Evolutionary conservation across 2,888 invertebrate species (phyloP), one percentile per base, ranked within the genome.

Genomic region (Heliconius ismenius): DNA sequence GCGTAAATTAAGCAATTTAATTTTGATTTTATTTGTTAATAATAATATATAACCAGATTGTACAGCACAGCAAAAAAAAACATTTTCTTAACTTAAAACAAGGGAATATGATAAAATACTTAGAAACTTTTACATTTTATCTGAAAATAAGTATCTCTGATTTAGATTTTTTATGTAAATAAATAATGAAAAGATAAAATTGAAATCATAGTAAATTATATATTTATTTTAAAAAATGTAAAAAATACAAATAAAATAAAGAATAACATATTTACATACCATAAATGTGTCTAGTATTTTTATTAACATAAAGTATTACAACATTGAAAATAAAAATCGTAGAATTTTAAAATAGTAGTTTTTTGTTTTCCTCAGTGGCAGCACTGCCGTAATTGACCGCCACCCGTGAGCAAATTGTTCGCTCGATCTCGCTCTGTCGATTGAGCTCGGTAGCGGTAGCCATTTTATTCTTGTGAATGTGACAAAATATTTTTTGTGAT

Each of bases 381-480:
- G 90, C 91, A 90, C 87, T 87, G 84, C 83, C 86, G 88, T 86
- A 92, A 91, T 90, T 91, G 89, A 89, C 89, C 89, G 90, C 89
- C 89, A 89, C 90, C 89, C 90, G 89, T 89, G 90, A 90, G 91
- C 89, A 87, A 90, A 88, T 87, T 86, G 90, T 86, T 88, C 88
- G 86, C 84, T 85, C 90, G 91, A 87, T 92, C 91, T 92, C 92
- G 92, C 91, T 92, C 91, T 92, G 92, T 88, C 90, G 91, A 90
- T 91, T 88, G 92, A 88, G 92, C 91, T 84, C 87, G 91, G 90
- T 87, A 87, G 90, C 90, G 93, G 93, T 92, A 92, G 93, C 93
- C 93, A 94, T 93, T 92, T 94, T 93, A 91, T 90, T 91, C 89
- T 91, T 88, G 93, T 92, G 91, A 88, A 91, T 92, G 93, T 92